Evolutionary conservation across 2,113 vertebrate species (phyloP).

Genomic region (Ceyx margarethae): DNA sequence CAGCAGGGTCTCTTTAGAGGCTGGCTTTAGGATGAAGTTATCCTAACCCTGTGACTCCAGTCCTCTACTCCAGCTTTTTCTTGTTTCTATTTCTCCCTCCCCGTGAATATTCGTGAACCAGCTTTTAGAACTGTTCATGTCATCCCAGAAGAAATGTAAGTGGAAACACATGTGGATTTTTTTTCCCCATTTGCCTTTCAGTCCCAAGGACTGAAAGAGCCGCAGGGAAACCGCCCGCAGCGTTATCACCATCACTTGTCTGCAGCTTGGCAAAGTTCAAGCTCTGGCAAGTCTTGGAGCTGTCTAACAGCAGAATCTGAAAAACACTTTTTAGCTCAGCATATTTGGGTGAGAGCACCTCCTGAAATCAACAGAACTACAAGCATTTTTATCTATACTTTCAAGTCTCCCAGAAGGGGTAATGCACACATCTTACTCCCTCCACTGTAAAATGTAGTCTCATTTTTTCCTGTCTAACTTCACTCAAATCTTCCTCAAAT

Average conservation of each 20-base stretch:
- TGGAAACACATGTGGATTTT: neutral
- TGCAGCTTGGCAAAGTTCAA: neutral
- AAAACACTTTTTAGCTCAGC: neutral
- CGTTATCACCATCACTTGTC: neutral
- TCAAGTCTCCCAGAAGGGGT: neutral
- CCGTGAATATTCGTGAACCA: neutral
- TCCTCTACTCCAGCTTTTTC: neutral
- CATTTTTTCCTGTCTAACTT: neutral
- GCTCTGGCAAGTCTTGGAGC: neutral
- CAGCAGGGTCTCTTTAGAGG: neutral
- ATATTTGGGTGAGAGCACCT: neutral
- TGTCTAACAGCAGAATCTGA: neutral
- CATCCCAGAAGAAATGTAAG: slow-evolving; percentile 28
- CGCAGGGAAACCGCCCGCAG: neutral
- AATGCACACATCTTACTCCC: neutral
- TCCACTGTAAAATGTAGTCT: neutral
- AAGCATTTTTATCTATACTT: neutral
- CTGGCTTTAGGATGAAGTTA: neutral
- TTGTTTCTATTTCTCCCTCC: neutral
- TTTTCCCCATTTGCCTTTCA: slow-evolving; percentile 26
- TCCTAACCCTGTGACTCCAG: neutral
- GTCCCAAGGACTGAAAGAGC: slow-evolving; percentile 6
- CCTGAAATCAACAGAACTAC: neutral
- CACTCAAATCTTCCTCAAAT: neutral
- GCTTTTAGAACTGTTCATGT: neutral